A percentile compares a stretch with the other conserved stretches of the same genome.
Evolutionary conservation across 2,888 invertebrate genomes (phyloP).

Genomic region (Dolichomitus sp.): DNA sequence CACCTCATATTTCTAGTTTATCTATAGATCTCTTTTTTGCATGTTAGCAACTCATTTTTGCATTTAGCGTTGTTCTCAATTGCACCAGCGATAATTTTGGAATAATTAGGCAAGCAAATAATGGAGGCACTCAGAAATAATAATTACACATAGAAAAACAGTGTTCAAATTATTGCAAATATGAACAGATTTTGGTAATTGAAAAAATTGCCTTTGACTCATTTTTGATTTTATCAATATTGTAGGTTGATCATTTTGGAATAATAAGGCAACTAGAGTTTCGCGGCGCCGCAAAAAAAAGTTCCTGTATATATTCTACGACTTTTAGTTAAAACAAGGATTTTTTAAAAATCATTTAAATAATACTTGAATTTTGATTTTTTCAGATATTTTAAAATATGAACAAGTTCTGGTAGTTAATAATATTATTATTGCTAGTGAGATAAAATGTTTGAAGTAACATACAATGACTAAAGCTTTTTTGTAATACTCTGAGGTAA

Average conservation of each 20-base stretch:
- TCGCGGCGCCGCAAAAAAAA: neutral
- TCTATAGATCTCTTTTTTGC: neutral
- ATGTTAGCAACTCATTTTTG: neutral
- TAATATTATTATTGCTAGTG: neutral
- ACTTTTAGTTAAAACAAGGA: neutral
- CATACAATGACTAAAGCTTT: neutral
- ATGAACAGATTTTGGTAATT: too few relatives aligned
- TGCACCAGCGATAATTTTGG: neutral
- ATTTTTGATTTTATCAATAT: too few relatives aligned
- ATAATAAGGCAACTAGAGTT: neutral
- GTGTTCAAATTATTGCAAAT: too few relatives aligned
- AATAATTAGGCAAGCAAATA: neutral
- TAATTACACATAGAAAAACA: too few relatives aligned
- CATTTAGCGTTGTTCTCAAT: neutral
- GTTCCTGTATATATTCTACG: neutral
- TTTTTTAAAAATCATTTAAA: neutral
- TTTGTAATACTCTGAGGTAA: neutral
- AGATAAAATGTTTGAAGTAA: neutral
- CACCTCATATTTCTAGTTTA: neutral
- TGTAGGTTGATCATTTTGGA: too few relatives aligned
- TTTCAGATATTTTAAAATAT: neutral
- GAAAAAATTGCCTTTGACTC: too few relatives aligned
- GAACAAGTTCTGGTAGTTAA: neutral
- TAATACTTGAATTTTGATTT: neutral
- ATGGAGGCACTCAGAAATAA: too few relatives aligned